Percentiles rank a stretch among this genome's conserved stretches.
Evolutionary conservation across 2,113 vertebrate genomes (phyloP).

Genomic region (Struthidea cinerea): DNA sequence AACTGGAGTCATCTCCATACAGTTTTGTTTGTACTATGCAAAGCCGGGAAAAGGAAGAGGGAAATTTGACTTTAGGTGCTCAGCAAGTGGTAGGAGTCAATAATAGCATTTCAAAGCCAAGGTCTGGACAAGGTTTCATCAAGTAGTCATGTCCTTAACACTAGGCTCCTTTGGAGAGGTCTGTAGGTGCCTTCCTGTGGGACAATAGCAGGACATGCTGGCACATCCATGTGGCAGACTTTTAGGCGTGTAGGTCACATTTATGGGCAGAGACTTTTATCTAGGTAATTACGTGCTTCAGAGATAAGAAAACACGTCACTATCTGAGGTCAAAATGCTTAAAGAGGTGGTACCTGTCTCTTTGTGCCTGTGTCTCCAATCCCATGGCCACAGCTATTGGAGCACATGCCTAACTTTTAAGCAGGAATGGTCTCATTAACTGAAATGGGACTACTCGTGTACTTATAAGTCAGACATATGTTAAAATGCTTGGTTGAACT

Average conservation of each 20-base stretch:
- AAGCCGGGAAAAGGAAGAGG: background rate
- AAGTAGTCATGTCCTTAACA: background rate
- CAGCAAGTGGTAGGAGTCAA: background rate
- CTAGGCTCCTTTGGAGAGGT: background rate
- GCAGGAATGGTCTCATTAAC: background rate
- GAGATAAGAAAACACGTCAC: background rate
- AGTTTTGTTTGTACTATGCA: background rate
- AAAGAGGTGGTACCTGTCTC: background rate
- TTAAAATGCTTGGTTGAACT: constrained; percentile 39
- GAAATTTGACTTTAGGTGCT: background rate
- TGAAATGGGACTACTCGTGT: background rate
- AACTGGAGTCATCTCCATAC: background rate
- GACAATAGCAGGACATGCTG: background rate
- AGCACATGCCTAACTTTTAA: background rate
- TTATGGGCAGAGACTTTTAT: background rate
- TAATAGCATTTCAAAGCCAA: background rate
- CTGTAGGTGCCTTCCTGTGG: background rate
- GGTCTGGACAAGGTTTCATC: background rate
- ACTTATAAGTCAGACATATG: background rate
- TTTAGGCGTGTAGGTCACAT: rapidly evolving
- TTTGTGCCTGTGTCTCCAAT: background rate
- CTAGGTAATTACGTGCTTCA: background rate
- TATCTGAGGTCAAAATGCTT: background rate
- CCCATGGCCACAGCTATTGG: background rate
- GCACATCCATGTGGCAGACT: background rate